Base-by-base conservation (phyloP, 2,113 vertebrate genomes). In the Brachypodius melanocephalos region DNA sequence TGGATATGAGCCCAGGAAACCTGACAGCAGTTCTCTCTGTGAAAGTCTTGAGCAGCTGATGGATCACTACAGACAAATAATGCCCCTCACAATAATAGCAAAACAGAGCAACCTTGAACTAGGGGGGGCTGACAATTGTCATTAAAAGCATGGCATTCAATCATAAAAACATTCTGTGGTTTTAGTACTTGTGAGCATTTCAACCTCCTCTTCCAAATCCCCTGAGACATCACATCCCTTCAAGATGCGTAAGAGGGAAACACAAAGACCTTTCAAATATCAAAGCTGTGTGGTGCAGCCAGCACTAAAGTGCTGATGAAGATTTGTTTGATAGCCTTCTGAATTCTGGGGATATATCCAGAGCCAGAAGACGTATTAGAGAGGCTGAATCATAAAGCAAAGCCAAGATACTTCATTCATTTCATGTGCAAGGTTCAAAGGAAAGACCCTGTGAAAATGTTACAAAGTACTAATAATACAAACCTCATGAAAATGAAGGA, bases 401-500 rank as follows among this genome's bases (percentile, higher is more conserved):
- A 96, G 48, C 5, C 32, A 36, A 58, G 34, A 22, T 59, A 78
- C 73, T 83, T 93, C 83, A 69, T 94, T 89, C 89, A 79, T 91
- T 72, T 90, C 43, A 34, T 91, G 52, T 45, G n/a, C 42, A 78
- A 40, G 25, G n/a, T 92, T 95, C 78, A 94, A 96, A 77, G 85
- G 43, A 93, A 94, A 94, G 67, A 26, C 31, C 67, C 79, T n/a
- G 14, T 77, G 72, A 93, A 96, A 97, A 85, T 54, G 59, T 89
- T 89, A 83, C 59, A 75, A 95, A 96, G 77, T 52, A 45, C 54
- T 95, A 95, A 93, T 96, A 97, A 90, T 57, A 88, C 48, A 96
- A 94, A 96, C 65, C 89, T 95, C 80, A 63, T 74, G 63, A 93
- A 97, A 96, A 91, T 42, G 31, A 97, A 86, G 66, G 71, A 80